Base-by-base conservation (phyloP, 2,797 vertebrate genomes). In the Leucoraja ocellata region DNA sequence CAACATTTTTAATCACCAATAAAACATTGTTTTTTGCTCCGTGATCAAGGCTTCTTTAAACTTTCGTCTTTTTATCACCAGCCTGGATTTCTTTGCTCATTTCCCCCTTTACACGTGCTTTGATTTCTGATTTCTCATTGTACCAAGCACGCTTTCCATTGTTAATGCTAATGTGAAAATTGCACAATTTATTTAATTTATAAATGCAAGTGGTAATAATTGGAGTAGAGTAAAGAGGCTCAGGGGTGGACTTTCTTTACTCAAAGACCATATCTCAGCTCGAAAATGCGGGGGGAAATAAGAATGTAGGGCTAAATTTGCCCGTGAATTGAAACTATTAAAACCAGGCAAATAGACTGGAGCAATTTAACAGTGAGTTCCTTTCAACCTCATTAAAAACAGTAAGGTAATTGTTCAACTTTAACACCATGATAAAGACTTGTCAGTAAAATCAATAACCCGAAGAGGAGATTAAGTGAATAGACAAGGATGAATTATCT, bases 331-430 rank as follows among this genome's bases (percentile, higher is more conserved):
- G 83, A n/a, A 86, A 63, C 58, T 86, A 86, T 86, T 86, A 63
- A 14, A 63, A 86, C n/a, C 58, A 25, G 83, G 61, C 58, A 86
- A 84, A 86, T 86, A 63, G 58, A 86, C 23, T 1, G 83, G 58
- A n/a, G 28, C 58, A 86, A 86, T 63, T 63, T 63, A 32, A 63
- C 58, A 32, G 58, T n/a, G 28, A n/a, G 28, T 63, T 61, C 23
- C 61, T 86, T 86, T 28, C 58, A 58, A 63, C 25, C 58, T 86
- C 28, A 32, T 86, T 84, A 28, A 86, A 16, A 61, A 36, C n/a
- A 78, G 13, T n/a, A 63, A 86, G 83, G 81, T 84, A 83, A 83
- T 83, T 83, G 46, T 83, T 83, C 80, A 83, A 84, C 81, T 84
- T 84, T 36, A 88, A 68, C 84, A 88, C 63, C 36, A 16, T 68